Conservation (phyloP, 2,113 vertebrate genomes). For the Cyphomyrus discorhynchus region DNA sequence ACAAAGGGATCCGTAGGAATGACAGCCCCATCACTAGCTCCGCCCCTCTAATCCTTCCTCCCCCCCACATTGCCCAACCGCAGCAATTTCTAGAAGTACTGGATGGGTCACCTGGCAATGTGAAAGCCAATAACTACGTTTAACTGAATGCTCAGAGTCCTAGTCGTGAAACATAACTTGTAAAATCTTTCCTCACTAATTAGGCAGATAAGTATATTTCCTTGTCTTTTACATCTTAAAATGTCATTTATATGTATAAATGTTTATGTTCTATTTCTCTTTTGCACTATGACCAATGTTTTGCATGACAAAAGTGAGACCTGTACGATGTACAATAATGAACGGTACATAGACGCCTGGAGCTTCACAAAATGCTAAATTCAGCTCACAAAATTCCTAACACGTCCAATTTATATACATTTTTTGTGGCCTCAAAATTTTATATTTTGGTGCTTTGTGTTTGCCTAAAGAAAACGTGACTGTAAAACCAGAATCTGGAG, state of each 20-base stretch:
- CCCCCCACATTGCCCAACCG: not conserved
- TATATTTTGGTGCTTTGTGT: not conserved
- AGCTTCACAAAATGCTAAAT: not conserved
- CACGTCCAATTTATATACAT: too few relatives aligned
- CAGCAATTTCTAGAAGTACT: not conserved
- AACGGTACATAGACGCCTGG: not conserved
- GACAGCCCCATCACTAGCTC: not conserved
- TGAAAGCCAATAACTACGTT: not conserved
- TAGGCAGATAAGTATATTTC: not conserved
- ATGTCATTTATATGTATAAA: not conserved
- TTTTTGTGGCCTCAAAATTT: too few relatives aligned
- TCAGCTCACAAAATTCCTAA: not conserved
- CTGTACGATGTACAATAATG: not conserved
- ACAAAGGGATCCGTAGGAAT: not conserved
- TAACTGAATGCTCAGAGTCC: not conserved
- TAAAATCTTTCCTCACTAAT: not conserved
- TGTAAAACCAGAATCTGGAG: not conserved
- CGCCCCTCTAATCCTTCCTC: not conserved
- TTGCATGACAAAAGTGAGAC: not conserved
- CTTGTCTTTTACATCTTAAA: not conserved
- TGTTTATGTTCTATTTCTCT: not conserved
- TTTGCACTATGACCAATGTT: not conserved
- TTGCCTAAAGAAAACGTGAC: not conserved
- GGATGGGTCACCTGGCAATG: not conserved
- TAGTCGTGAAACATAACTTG: not conserved